Base-by-base conservation (phyloP, 2,888 invertebrate species). In the Cheilosia variabilis region DNA sequence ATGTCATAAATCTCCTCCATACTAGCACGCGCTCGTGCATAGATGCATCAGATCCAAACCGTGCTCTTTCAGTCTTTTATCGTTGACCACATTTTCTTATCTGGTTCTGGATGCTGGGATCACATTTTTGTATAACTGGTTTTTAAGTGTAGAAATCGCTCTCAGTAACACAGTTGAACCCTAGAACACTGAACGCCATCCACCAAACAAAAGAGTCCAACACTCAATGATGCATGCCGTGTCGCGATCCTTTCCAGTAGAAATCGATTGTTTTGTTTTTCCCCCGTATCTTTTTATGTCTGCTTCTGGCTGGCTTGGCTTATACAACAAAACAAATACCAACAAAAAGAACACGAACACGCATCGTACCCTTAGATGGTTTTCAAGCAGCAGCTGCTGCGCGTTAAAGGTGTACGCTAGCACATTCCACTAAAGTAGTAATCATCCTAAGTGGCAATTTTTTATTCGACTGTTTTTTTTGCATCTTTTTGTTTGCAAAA, bases 361-460 rank as follows among this genome's bases (percentile, higher is more conserved):
- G 22, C 47, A 47, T 50, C 47, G 45, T 13, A 22, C 47, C 24
- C 24, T 58, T 10, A 24, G 27, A 43, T 68, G 31, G n/a, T 31
- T 17, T 13, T 22, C 27, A 55, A 31, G 19, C 66, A 72, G 79
- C 72, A 72, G 79, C 72, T 53, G 72, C 58, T 53, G 63, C 47
- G 45, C 52, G 45, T 58, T 72, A 17, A 72, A 52, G 58, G 55
- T 50, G 37, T 37, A 17, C 72, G 34, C 58, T 47, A 66, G 19
- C 45, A 58, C 52, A 58, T 66, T 55, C 53, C 60, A 80, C 73
- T 72, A 53, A 60, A 60, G 66, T 66, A 72, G 53, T 73, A 57
- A 73, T 73, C 65, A 79, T 72, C 53, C 37, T 58, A 50, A 68
- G 66, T 55, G 73, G 53, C 60, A 73, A 55, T 80, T 80, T 72